phyloP scores from a whole-genome alignment of 2,797 vertebrate genomes.

The Chaenodraco wilsoni region DNA sequence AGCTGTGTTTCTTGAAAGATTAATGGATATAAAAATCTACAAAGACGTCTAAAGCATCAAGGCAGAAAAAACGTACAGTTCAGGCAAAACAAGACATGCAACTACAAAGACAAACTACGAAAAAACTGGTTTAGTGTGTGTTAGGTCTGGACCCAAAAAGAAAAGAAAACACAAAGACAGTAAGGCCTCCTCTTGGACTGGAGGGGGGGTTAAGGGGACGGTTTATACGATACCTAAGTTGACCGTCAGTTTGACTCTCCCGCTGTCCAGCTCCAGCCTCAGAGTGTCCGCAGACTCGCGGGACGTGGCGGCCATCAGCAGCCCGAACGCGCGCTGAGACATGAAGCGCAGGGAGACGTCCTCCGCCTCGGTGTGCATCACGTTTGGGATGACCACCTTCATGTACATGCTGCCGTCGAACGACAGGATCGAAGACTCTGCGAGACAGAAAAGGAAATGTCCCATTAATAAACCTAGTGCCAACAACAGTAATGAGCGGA shows the following conservation, averaged over 20 bases:
- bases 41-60: constrained; percentile 63
- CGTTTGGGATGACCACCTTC: constrained; percentile 94
- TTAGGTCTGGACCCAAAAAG: constrained; percentile 51
- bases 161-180: constrained; percentile 42
- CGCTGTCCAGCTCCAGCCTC: constrained; percentile 93
- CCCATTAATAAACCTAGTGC: neutral
- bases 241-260: constrained; percentile 96
- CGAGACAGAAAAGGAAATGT: constrained; percentile 15
- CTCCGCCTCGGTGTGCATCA: constrained; percentile 96
- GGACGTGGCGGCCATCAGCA: constrained; percentile 95
- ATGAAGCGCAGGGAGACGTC: constrained; percentile 97
- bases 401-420: constrained; percentile 98
- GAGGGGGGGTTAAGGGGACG: constrained; percentile 33
- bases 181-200: constrained; percentile 29
- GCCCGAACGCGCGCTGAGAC: constrained; percentile 95
- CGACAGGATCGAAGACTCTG: constrained; percentile 96
- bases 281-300: constrained; percentile 94
- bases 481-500: neutral
- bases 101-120: constrained; percentile 55
- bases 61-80: constrained; percentile 60
- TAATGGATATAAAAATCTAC: constrained; percentile 79
- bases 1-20: constrained; percentile 81
- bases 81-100: constrained; percentile 81
- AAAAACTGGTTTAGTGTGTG: constrained; percentile 57
- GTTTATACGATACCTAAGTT: constrained; percentile 95